Evolutionary conservation across 2,888 invertebrate species (phyloP).

Genomic region (Hyposoter didymator): DNA sequence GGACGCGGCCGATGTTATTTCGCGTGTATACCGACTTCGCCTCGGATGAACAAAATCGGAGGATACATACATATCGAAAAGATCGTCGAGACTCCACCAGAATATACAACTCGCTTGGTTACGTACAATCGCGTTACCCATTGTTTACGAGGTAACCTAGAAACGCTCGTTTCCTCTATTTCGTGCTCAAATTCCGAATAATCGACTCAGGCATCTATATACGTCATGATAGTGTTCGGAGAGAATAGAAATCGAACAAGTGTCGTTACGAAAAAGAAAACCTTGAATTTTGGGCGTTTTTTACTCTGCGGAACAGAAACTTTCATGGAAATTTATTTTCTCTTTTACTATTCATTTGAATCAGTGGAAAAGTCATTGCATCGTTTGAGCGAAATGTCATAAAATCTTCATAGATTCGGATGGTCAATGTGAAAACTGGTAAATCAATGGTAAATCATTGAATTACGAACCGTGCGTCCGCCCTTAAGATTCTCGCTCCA

Average conservation of each 20-base stretch:
- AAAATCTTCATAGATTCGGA: background rate
- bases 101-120: conserved; percentile 49
- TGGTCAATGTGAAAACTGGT: background rate
- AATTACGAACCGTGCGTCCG: background rate
- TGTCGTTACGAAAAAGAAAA: no score
- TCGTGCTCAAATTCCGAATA: conserved; percentile 56
- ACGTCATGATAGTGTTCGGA: background rate
- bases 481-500: background rate
- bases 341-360: background rate
- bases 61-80: conserved; percentile 31
- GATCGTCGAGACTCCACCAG: conserved; percentile 54
- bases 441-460: background rate
- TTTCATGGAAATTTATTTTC: no score
- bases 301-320: no score
- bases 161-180: conserved; percentile 51
- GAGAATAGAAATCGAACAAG: no score
- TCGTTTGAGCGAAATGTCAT: background rate
- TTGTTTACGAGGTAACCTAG: conserved; percentile 25
- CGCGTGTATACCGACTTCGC: conserved; percentile 28
- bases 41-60: conserved; percentile 26
- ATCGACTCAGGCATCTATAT: conserved; percentile 36
- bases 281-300: no score
- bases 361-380: no score
- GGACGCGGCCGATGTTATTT: conserved; percentile 53
- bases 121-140: conserved; percentile 30